These are phyloP conservation scores for Drepanosiphum platanoidis DNA, from an alignment of 2,888 invertebrate species.

Conservation along the genomic window DNA sequence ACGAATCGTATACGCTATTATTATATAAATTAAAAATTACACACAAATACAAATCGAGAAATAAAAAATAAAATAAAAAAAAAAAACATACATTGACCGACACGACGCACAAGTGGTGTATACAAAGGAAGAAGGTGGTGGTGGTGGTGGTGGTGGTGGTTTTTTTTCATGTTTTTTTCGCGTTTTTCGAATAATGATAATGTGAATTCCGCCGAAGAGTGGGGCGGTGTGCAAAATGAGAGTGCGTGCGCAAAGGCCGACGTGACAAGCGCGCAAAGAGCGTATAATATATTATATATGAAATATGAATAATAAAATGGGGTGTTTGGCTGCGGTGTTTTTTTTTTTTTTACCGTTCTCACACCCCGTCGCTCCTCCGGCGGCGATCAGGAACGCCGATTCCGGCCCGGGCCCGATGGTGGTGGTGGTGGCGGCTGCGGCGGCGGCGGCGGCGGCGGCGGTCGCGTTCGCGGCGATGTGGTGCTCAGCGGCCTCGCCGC, in stretches of 20 bases:
- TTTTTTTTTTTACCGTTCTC: neutral
- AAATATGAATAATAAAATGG: neutral
- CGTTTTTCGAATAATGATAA: neutral
- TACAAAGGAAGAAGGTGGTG: too few species aligned
- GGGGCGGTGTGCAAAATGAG: neutral
- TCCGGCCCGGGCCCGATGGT: conserved; percentile 36
- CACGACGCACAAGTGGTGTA: too few species aligned
- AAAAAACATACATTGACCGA: neutral
- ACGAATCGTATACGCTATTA: neutral
- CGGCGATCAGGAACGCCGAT: conserved; percentile 31
- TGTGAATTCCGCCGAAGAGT: neutral
- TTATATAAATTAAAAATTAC: neutral
- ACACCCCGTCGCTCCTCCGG: neutral
- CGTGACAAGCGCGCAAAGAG: neutral
- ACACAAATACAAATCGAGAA: neutral
- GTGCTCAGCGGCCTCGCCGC: neutral
- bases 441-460: neutral
- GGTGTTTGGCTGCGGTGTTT: neutral
- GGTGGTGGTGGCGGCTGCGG: neutral
- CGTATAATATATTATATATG: neutral
- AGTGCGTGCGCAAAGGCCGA: neutral
- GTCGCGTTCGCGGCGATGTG: neutral
- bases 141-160: too few species aligned
- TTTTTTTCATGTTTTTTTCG: too few species aligned
- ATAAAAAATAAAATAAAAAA: neutral